Base-by-base conservation (phyloP, 2,797 vertebrate species). In the Telmatherina bonti region DNA sequence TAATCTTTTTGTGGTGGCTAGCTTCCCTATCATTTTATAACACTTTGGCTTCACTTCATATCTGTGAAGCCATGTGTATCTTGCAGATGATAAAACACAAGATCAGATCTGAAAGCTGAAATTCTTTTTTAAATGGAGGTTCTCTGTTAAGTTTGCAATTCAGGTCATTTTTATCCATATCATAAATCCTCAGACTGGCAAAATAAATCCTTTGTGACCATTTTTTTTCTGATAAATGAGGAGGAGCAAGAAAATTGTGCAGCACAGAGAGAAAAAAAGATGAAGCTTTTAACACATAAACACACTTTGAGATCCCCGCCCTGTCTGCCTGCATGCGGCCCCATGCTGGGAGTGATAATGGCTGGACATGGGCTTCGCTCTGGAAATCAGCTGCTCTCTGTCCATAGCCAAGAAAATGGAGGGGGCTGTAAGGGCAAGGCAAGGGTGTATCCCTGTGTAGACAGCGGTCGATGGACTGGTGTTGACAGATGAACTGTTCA, bases 261-360 rank as follows among this genome's bases (percentile, higher is more conserved):
- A 67, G 62, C 8, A 35, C 33, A 69, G 61, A 55, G 22, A 18
- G 20, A 13, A 6, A 52, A 70, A 47, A 59, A 55, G 64, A 74
- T 65, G 29, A 54, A 60, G 84, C 71, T 85, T 85, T 76, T 55
- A 81, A 60, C 62, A 86, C 79, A 80, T 76, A 62, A 83, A 76
- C 69, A 54, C 22, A 33, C 67, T 70, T 77, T 45, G 63, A 72
- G 53, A 61, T 56, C 67, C 74, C 65, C 62, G 0, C 79, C 76
- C 77, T 78, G 62, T 72, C 85, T 74, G 78, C 65, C 80, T 83
- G 67, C 68, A 68, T 81, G 81, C 49, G 83, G 74, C 87, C 86
- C 76, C 89, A 84, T 85, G 86, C 92, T 92, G 90, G 68, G 83
- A 86, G 87, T 80, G 85, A 91, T 93, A 91, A 93, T 93, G 71